phyloP scores from a whole-genome alignment of 2,888 invertebrate species.

The Phortica magna region DNA sequence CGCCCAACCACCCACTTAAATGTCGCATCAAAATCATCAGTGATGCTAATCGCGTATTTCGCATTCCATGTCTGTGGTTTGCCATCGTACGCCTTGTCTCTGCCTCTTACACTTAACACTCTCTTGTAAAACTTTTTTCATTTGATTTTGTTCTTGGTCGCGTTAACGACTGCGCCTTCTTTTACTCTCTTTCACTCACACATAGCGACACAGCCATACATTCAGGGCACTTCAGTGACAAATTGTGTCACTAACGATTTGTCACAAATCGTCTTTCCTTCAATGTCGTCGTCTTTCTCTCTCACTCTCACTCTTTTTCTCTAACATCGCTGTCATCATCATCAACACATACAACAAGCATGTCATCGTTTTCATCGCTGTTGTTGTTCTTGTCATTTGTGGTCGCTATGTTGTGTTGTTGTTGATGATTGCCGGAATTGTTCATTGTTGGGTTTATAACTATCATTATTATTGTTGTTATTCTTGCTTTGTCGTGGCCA shows the following conservation, averaged over 20 bases:
- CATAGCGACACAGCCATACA: constrained; percentile 12
- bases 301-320: background rate
- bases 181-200: background rate
- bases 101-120: constrained; percentile 39
- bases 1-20: background rate
- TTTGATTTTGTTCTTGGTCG: background rate
- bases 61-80: background rate
- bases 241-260: constrained; percentile 16
- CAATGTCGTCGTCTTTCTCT: background rate
- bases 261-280: constrained; percentile 11
- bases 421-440: too few species aligned
- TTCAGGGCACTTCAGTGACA: constrained; percentile 6
- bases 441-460: too few species aligned
- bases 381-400: background rate
- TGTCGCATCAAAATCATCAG: constrained; percentile 22
- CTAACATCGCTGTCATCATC: background rate
- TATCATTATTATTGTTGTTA: too few species aligned
- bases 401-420: background rate
- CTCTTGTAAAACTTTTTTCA: constrained; percentile 44
- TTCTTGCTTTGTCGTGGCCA: constrained; percentile 24
- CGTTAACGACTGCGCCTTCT: background rate
- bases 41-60: constrained; percentile 58
- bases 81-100: background rate
- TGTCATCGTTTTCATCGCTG: background rate
- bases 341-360: constrained; percentile 12